Percentiles rank a stretch among this genome's conserved stretches.
Evolutionary conservation across 2,113 vertebrate genomes (phyloP).

Genomic region (Zootoca vivipara): DNA sequence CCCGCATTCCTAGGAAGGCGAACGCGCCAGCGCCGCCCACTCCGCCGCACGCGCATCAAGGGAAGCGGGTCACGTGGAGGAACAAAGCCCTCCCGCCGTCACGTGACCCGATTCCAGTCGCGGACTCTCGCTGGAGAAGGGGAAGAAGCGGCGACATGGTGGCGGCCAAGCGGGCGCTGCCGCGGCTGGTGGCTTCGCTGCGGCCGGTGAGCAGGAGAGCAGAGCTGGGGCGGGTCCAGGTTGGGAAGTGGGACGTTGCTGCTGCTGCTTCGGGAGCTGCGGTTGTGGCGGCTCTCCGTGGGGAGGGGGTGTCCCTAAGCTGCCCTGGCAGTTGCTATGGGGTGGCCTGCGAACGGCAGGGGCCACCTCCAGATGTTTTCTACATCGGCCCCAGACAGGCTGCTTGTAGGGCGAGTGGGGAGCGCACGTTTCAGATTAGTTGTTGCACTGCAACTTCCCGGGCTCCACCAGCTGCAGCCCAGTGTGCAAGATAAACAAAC

Average conservation of each 20-base stretch:
- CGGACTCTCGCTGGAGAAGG: accelerated
- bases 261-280: neutral
- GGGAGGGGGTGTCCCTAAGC: neutral
- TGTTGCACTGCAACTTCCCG: too few species aligned
- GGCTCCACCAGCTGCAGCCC: too few species aligned
- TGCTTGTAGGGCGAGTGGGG: too few species aligned
- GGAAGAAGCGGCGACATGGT: constrained; percentile 22
- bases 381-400: too few species aligned
- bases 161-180: neutral
- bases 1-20: too few species aligned
- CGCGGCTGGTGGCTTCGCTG: constrained; percentile 37
- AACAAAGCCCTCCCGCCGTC: neutral
- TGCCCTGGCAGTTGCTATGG: too few species aligned
- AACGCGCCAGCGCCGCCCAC: neutral
- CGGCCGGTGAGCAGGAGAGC: constrained; percentile 49
- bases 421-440: too few species aligned
- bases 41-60: neutral
- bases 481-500: too few species aligned
- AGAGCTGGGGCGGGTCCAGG: neutral
- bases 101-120: neutral
- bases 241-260: neutral
- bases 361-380: too few species aligned
- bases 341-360: too few species aligned
- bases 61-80: neutral
- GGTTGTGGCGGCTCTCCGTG: neutral